A percentile compares a stretch with the other conserved stretches of the same genome.
Evolutionary conservation across 2,888 invertebrate species (phyloP).

Genomic region (Drosophila mercatorum): DNA sequence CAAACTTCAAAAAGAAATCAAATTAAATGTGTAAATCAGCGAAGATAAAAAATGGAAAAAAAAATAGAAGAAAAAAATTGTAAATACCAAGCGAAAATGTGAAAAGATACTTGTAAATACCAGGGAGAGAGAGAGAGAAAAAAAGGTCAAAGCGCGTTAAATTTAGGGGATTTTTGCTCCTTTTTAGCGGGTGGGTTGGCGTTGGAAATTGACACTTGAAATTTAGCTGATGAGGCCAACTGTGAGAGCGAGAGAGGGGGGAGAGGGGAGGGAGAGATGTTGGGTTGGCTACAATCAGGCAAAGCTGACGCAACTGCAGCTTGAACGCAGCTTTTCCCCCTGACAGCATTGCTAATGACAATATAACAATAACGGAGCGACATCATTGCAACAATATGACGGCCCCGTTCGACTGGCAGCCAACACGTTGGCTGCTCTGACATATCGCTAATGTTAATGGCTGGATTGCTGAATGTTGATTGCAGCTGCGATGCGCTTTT

Average conservation of each 20-base stretch:
- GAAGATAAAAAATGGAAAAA: conserved; percentile 67
- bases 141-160: conserved; percentile 74
- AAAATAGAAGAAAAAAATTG: conserved; percentile 36
- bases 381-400: conserved; percentile 69
- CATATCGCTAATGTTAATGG: conserved; percentile 61
- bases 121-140: conserved; percentile 28
- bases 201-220: conserved; percentile 77
- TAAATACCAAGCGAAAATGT: conserved; percentile 19
- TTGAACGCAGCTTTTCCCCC: conserved; percentile 10
- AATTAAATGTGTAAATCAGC: conserved; percentile 75
- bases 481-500: conserved; percentile 69
- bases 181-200: conserved; percentile 64
- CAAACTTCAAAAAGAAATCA: conserved; percentile 78
- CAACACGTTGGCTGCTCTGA: conserved; percentile 28
- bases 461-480: conserved; percentile 56
- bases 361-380: conserved; percentile 69
- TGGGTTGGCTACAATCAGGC: conserved; percentile 57
- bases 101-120: conserved; percentile 63
- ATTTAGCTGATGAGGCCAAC: conserved; percentile 44
- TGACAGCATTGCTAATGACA: conserved; percentile 61
- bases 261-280: neutral
- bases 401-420: conserved; percentile 18
- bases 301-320: conserved; percentile 66
- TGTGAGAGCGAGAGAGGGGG: neutral
- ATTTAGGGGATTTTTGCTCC: conserved; percentile 65